Evolutionary conservation across 1,140 invertebrate genomes (phyloP).

Genomic region (Drosophila seguyi): DNA sequence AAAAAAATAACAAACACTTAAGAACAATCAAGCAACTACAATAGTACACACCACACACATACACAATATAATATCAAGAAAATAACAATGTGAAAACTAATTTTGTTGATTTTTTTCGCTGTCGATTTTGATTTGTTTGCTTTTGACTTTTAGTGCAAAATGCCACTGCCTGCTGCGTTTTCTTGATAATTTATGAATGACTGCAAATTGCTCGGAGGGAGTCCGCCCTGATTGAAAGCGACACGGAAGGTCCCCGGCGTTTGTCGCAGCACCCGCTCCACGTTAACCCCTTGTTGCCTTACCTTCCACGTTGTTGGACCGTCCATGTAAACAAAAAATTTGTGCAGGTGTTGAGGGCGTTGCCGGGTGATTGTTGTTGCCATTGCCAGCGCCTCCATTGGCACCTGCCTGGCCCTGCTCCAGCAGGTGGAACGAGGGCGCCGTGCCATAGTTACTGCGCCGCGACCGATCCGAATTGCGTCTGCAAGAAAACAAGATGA

Average conservation of each 20-base stretch:
- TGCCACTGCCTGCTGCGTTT: conserved; percentile 65
- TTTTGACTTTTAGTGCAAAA: conserved; percentile 57
- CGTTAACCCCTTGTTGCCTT: conserved; percentile 23
- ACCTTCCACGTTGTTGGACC: conserved; percentile 75
- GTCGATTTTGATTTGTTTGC: conserved; percentile 52
- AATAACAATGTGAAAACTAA: conserved; percentile 71
- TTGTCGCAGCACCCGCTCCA: conserved; percentile 38
- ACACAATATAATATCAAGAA: conserved; percentile 22
- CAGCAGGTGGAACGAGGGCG: conserved; percentile 48
- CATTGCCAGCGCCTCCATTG: conserved; percentile 36
- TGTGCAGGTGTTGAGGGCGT: conserved; percentile 60
- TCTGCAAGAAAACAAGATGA: conserved; percentile 14
- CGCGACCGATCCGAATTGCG: conserved; percentile 36
- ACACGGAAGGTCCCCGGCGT: conserved; percentile 68
- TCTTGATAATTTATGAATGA: conserved; percentile 79
- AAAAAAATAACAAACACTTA: conserved; percentile 42
- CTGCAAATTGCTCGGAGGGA: conserved; percentile 63
- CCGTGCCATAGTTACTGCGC: conserved; percentile 65
- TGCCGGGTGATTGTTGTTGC: conserved; percentile 68
- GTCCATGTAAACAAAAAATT: conserved; percentile 78
- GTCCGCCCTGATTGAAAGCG: conserved; percentile 71
- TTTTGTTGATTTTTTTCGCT: conserved; percentile 54
- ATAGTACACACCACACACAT: conserved; percentile 2
- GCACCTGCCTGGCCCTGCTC: conserved; percentile 18
- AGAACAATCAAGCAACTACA: conserved; percentile 31